These are phyloP conservation scores for Sarcoramphus papa DNA, from an alignment of 2,797 vertebrate species.

Conservation along the genomic window DNA sequence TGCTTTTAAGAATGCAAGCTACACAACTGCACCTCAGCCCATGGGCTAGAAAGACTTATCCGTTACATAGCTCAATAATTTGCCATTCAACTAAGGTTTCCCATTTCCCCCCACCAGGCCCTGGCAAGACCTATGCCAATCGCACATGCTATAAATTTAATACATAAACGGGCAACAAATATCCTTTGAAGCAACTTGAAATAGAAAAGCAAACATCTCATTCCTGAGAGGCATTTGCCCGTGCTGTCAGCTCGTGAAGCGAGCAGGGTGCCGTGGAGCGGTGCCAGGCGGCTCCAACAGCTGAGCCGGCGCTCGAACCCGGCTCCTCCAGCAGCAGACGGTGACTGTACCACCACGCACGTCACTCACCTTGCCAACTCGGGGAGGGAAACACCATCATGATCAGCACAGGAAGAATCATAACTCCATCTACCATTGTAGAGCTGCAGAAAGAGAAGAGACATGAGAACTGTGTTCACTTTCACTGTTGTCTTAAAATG, in stretches of 20 bases:
- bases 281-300: background rate
- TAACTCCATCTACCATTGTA: conserved; percentile 77
- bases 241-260: accelerated
- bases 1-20: background rate
- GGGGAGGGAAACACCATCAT: conserved; percentile 79
- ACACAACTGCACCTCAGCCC: background rate
- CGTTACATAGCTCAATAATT: accelerated
- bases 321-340: background rate
- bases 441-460: conserved; percentile 69
- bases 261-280: background rate
- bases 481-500: accelerated
- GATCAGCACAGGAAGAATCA: conserved; percentile 82
- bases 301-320: accelerated
- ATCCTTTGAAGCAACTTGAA: background rate
- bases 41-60: no score
- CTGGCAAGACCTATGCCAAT: background rate
- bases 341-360: background rate
- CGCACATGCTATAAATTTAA: accelerated
- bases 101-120: background rate
- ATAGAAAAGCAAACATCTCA: background rate
- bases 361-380: conserved; percentile 84
- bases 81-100: background rate
- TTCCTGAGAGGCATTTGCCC: accelerated
- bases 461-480: background rate
- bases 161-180: accelerated